Evolutionary conservation across 2,797 vertebrate species (phyloP).

Genomic region (Mormyrus proboscirostris): DNA sequence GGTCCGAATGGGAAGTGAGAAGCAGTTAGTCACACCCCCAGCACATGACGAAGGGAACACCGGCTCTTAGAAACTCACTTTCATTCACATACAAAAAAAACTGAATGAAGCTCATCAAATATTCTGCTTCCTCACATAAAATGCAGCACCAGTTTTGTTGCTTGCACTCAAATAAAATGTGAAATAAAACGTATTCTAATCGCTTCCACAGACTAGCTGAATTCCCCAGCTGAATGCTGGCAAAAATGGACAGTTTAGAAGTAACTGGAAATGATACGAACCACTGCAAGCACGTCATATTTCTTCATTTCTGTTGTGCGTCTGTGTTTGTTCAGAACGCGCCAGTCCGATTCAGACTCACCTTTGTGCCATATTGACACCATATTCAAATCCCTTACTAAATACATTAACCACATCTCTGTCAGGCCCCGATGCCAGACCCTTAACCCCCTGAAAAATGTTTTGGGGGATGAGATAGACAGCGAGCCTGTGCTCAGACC

Average conservation of each 20-base stretch:
- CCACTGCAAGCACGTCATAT: not conserved
- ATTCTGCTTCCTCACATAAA: not conserved
- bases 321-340: not conserved
- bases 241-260: not conserved
- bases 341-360: not conserved
- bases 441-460: not conserved
- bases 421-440: not conserved
- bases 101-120: not conserved
- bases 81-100: not conserved
- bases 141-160: not conserved
- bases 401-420: not conserved
- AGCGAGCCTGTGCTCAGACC: not conserved
- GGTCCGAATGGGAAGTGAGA: not conserved
- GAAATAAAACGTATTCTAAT: not conserved
- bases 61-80: not conserved
- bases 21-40: not conserved
- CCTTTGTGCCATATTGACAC: slow-evolving; percentile 43
- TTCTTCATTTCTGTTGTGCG: not conserved
- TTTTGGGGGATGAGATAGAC: not conserved
- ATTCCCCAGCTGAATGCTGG: not conserved
- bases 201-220: not conserved
- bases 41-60: not conserved
- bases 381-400: not conserved
- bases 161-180: not conserved
- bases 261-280: not conserved